These are phyloP conservation scores for Cosmopolites sordidus DNA, from an alignment of 2,888 invertebrate species.

Conservation along the genomic window DNA sequence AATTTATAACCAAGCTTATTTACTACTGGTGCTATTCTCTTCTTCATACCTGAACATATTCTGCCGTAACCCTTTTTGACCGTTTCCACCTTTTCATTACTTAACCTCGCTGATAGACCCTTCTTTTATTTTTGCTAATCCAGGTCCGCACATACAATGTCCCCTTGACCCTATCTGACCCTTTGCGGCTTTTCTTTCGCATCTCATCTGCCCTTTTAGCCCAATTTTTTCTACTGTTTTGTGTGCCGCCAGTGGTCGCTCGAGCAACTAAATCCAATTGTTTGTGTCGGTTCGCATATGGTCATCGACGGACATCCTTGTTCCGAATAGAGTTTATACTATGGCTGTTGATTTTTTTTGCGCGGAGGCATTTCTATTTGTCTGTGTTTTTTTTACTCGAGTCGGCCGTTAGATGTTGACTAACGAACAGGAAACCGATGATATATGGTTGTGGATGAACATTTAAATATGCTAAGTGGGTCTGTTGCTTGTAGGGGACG, in stretches of 20 bases:
- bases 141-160: constrained; percentile 15
- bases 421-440: constrained; percentile 11
- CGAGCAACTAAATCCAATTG: too few relatives aligned
- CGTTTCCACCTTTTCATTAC: not conserved
- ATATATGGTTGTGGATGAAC: constrained; percentile 1
- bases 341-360: constrained; percentile 9
- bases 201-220: constrained; percentile 23
- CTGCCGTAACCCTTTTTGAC: not conserved
- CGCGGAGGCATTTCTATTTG: constrained; percentile 2
- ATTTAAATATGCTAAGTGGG: constrained; percentile 10
- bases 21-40: too few relatives aligned
- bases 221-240: constrained; percentile 12
- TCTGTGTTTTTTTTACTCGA: not conserved
- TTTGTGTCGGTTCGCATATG: constrained; percentile 10
- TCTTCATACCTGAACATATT: too few relatives aligned
- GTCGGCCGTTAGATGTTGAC: constrained; percentile 2
- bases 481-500: not conserved
- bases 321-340: constrained; percentile 4
- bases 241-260: not conserved
- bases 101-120: not conserved
- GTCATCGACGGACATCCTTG: too few relatives aligned
- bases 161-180: constrained; percentile 15
- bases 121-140: constrained; percentile 23
- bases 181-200: constrained; percentile 16
- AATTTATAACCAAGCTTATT: too few relatives aligned